These are phyloP conservation scores for Typhlichthys subterraneus DNA, from an alignment of 2,797 vertebrate genomes.

Conservation along the genomic window DNA sequence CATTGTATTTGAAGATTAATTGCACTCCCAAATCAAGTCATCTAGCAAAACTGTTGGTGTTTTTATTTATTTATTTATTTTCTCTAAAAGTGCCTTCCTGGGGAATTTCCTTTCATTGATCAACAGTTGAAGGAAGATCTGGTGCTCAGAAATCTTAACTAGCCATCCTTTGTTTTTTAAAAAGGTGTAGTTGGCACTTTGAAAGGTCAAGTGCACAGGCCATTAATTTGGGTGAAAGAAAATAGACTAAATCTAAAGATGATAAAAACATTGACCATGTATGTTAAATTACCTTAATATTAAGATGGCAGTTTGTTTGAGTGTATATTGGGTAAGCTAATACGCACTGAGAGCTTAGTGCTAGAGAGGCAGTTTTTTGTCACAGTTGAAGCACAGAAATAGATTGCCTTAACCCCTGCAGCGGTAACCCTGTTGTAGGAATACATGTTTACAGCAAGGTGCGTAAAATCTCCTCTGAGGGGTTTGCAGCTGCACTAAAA, in stretches of 20 bases:
- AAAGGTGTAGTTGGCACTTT: conserved; percentile 47
- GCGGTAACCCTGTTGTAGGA: conserved; percentile 56
- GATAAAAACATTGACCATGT: conserved; percentile 6
- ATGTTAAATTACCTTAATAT: conserved; percentile 47
- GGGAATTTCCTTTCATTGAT: conserved; percentile 70
- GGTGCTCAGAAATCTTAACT: conserved; percentile 68
- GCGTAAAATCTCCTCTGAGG: conserved; percentile 46
- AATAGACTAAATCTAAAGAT: conserved; percentile 1
- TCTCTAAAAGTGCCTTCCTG: conserved; percentile 84
- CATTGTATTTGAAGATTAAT: conserved; percentile 56
- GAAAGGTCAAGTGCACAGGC: conserved; percentile 42
- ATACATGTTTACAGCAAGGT: conserved; percentile 71
- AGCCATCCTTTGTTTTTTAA: conserved; percentile 62
- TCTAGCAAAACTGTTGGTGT: conserved; percentile 66
- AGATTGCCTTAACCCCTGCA: conserved; percentile 82
- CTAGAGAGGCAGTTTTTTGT: conserved; percentile 69
- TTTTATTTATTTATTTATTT: conserved; percentile 40
- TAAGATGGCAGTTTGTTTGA: conserved; percentile 44
- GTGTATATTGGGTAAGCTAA: conserved; percentile 37
- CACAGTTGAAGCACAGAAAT: conserved; percentile 73
- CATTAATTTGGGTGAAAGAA: conserved; percentile 1
- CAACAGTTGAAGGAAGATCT: conserved; percentile 43
- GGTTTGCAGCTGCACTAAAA: conserved; percentile 39
- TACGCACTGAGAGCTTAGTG: conserved; percentile 51
- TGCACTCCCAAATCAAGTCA: conserved; percentile 74